A percentile compares a stretch with the other conserved stretches of the same genome.
phyloP scores from a whole-genome alignment of 2,113 vertebrate species.

The Cinclus cinclus region DNA sequence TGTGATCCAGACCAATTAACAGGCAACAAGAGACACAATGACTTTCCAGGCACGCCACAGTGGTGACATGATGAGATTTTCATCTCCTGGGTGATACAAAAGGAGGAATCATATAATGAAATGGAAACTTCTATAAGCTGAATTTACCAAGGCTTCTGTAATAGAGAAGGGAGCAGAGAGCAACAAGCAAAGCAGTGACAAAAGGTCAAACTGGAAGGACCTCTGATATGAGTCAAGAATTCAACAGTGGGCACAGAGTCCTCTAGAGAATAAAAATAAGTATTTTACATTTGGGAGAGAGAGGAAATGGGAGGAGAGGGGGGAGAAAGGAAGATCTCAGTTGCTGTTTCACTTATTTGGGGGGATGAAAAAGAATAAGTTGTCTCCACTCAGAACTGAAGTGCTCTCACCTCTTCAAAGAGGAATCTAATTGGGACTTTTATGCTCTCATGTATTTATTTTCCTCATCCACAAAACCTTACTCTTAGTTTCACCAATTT shows the following conservation, averaged over 20 bases:
- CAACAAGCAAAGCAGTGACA: background rate
- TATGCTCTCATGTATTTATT: background rate
- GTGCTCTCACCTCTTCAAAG: slow-evolving; percentile 8
- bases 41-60: background rate
- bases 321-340: background rate
- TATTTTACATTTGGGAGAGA: background rate
- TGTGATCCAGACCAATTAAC: background rate
- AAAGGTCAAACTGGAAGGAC: background rate
- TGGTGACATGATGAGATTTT: background rate
- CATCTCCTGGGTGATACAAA: background rate
- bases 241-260: background rate
- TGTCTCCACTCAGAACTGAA: background rate
- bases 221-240: background rate
- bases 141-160: background rate
- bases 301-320: background rate
- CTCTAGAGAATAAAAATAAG: background rate
- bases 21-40: accelerated
- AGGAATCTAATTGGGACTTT: slow-evolving; percentile 11
- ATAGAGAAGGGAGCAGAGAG: background rate
- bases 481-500: background rate
- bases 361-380: background rate
- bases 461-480: slow-evolving; percentile 22
- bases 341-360: background rate
- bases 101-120: background rate
- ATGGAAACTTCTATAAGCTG: background rate